Percentiles rank a stretch among this genome's conserved stretches.
These are phyloP conservation scores for Onychomys leucogaster DNA, from an alignment of 2,797 vertebrate genomes.

Conservation along the genomic window DNA sequence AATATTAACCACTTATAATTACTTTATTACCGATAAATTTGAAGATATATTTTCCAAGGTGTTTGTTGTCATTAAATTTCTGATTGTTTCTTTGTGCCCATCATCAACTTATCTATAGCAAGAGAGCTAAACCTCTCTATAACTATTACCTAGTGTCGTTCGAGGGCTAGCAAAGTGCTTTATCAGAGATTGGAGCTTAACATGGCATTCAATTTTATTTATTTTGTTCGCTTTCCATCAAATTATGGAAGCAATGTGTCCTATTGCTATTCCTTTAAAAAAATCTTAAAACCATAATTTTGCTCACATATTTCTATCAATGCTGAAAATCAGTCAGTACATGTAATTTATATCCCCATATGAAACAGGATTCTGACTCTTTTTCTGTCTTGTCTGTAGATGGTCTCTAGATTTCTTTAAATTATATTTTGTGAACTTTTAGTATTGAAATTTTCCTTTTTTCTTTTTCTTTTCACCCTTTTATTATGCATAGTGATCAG, in stretches of 20 bases:
- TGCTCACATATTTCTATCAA: constrained; percentile 25
- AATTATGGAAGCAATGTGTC: not conserved
- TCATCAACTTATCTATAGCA: not conserved
- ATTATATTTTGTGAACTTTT: constrained; percentile 37
- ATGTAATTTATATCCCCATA: not conserved
- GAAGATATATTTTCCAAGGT: constrained; percentile 24
- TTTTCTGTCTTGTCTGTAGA: not conserved
- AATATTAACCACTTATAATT: constrained; percentile 34
- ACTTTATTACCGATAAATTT: constrained; percentile 23
- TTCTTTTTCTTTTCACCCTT: not conserved
- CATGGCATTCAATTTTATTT: constrained; percentile 21
- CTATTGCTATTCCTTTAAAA: constrained; percentile 16
- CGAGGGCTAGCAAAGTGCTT: not conserved
- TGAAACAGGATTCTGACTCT: not conserved
- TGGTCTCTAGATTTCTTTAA: not conserved
- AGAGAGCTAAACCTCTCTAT: not conserved
- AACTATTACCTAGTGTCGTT: not conserved
- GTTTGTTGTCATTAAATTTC: constrained; percentile 10
- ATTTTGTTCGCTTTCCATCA: not conserved
- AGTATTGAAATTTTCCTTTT: not conserved
- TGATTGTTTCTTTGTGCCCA: not conserved
- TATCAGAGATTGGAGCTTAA: not conserved
- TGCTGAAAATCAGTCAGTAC: not conserved
- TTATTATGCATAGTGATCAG: not conserved
- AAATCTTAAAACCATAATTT: not conserved